phyloP scores from a whole-genome alignment of 1,140 invertebrate genomes.

The Akabosia matsudoensis region DNA sequence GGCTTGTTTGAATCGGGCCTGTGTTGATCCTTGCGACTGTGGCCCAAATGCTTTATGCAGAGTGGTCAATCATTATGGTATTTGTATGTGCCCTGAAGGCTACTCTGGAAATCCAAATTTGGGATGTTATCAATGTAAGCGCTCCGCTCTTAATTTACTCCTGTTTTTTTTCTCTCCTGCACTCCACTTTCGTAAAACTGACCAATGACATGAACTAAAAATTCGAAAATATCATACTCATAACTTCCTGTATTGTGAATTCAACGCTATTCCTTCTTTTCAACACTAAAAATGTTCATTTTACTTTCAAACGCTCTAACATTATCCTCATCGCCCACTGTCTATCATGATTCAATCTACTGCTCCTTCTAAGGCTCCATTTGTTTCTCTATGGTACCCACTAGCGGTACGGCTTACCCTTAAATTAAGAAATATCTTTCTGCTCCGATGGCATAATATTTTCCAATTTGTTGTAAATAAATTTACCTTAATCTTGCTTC shows the following conservation, averaged over 20 bases:
- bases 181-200: background rate
- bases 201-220: too few species aligned
- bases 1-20: conserved; percentile 72
- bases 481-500: background rate
- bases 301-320: too few species aligned
- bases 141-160: background rate
- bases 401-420: too few species aligned
- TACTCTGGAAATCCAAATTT: conserved; percentile 35
- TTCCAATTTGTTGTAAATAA: background rate
- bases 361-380: too few species aligned
- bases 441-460: background rate
- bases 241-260: too few species aligned
- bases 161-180: background rate
- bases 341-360: too few species aligned
- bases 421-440: too few species aligned
- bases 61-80: conserved; percentile 74
- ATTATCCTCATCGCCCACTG: too few species aligned
- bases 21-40: conserved; percentile 79
- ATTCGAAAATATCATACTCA: too few species aligned
- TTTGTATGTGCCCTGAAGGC: conserved; percentile 64
- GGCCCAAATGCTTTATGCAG: conserved; percentile 74
- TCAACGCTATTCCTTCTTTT: too few species aligned
- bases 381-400: too few species aligned
- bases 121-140: conserved; percentile 25
- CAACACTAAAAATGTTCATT: too few species aligned